Evolutionary conservation across 2,797 vertebrate genomes (phyloP).

Genomic region (Staurois parvus): DNA sequence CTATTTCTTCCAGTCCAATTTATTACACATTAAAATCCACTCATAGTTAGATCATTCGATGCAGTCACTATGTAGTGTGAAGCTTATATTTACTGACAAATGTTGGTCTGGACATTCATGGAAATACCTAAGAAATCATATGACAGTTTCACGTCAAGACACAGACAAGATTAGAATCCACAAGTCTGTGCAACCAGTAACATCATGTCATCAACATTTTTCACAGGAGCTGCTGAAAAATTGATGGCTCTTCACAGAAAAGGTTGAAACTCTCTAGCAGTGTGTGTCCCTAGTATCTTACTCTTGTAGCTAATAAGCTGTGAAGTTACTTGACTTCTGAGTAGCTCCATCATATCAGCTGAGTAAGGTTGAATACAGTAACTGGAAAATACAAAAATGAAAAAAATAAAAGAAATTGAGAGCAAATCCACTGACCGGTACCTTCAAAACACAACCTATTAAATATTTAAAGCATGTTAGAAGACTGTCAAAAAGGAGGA

Average conservation of each 20-base stretch:
- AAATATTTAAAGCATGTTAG: neutral
- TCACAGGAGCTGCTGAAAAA: constrained; percentile 26
- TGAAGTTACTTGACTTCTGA: constrained; percentile 4
- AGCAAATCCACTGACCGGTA: neutral
- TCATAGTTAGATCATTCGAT: neutral
- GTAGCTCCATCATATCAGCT: neutral
- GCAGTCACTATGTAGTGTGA: neutral
- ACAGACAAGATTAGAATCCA: constrained; percentile 21
- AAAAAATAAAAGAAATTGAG: too few species aligned
- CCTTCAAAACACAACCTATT: neutral
- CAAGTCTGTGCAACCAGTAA: constrained; percentile 34
- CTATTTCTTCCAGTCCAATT: constrained; percentile 19
- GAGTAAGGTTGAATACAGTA: neutral
- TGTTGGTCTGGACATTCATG: neutral
- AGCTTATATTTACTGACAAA: neutral
- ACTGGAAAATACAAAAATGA: neutral
- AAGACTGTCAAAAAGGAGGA: neutral
- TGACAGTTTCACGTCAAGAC: constrained; percentile 19
- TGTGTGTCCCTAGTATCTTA: constrained; percentile 6
- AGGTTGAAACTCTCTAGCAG: constrained; percentile 22
- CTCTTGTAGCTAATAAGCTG: constrained; percentile 12
- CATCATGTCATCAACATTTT: constrained; percentile 31
- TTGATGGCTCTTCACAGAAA: constrained; percentile 31
- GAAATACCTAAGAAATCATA: constrained; percentile 8
- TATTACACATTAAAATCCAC: constrained; percentile 11